These are phyloP conservation scores for Platorchestia sp. DNA, from an alignment of 1,140 invertebrate species.

Conservation along the genomic window DNA sequence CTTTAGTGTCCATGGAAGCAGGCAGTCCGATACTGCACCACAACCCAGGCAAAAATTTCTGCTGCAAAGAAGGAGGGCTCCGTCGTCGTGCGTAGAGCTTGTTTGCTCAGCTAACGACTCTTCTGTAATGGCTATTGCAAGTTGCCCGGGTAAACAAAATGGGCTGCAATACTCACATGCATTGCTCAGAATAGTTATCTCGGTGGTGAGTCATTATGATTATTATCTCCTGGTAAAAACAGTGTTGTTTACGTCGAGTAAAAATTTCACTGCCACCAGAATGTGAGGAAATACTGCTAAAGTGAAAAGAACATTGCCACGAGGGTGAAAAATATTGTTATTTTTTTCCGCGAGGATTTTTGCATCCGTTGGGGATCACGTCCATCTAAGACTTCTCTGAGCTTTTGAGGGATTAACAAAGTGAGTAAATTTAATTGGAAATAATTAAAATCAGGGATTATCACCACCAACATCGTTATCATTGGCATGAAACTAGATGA, in stretches of 20 bases:
- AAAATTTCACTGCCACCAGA: too few relatives aligned
- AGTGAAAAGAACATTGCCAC: too few relatives aligned
- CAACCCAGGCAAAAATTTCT: neutral
- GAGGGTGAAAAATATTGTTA: too few relatives aligned
- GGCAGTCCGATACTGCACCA: neutral
- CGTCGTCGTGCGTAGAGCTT: neutral
- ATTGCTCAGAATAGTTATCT: neutral
- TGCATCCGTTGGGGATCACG: too few relatives aligned
- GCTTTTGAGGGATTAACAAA: too few relatives aligned
- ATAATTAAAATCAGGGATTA: too few relatives aligned
- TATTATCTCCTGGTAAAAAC: neutral
- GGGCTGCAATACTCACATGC: conserved; percentile 4
- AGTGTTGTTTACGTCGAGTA: neutral
- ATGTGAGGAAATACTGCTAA: too few relatives aligned
- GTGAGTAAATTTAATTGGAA: too few relatives aligned
- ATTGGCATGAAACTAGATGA: too few relatives aligned
- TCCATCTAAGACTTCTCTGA: too few relatives aligned
- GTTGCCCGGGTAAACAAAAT: conserved; percentile 15
- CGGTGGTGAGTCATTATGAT: neutral
- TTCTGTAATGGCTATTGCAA: conserved; percentile 18
- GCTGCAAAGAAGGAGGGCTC: neutral
- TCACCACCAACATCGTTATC: too few relatives aligned
- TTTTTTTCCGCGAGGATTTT: too few relatives aligned
- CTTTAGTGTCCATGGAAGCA: neutral
- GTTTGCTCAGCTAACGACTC: conserved; percentile 19